Evolutionary conservation across 2,888 invertebrate genomes (phyloP).

Genomic region (Ectemnius cavifrons): DNA sequence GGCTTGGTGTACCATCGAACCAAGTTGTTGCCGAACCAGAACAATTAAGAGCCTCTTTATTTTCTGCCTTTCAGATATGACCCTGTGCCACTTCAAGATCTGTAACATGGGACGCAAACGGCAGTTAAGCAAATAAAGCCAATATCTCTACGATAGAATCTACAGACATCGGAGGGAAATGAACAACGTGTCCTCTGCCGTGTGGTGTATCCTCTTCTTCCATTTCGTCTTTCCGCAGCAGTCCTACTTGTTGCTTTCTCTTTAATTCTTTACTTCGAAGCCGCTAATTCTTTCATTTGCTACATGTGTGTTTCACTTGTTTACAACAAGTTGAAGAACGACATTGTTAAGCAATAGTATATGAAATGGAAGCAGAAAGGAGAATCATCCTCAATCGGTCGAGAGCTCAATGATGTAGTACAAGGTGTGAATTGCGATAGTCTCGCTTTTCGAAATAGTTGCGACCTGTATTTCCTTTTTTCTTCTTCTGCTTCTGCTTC

Average conservation of each 20-base stretch:
- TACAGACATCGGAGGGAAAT: constrained; percentile 7
- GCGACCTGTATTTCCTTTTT: not conserved
- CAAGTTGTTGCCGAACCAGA: too few relatives aligned
- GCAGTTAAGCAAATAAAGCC: constrained; percentile 62
- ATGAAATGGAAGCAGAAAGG: constrained; percentile 18
- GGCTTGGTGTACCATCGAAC: too few relatives aligned
- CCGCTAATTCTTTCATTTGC: too few relatives aligned
- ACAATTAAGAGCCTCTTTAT: not conserved
- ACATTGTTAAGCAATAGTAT: too few relatives aligned
- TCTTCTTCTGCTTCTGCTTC: not conserved
- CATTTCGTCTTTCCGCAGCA: too few relatives aligned
- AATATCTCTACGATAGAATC: constrained; percentile 19
- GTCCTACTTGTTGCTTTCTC: too few relatives aligned
- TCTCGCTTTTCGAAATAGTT: not conserved
- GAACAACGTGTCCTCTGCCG: constrained; percentile 33
- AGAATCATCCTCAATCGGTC: not conserved
- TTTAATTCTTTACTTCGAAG: too few relatives aligned
- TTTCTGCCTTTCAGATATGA: constrained; percentile 80
- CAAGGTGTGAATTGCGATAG: not conserved
- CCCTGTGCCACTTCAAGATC: constrained; percentile 84
- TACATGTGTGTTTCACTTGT: too few relatives aligned
- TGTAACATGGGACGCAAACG: constrained; percentile 85
- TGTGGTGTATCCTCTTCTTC: constrained; percentile 32
- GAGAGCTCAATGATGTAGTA: not conserved
- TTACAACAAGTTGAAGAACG: too few relatives aligned